phyloP scores from a whole-genome alignment of 1,140 invertebrate species.

The Zaprionus inermis region DNA sequence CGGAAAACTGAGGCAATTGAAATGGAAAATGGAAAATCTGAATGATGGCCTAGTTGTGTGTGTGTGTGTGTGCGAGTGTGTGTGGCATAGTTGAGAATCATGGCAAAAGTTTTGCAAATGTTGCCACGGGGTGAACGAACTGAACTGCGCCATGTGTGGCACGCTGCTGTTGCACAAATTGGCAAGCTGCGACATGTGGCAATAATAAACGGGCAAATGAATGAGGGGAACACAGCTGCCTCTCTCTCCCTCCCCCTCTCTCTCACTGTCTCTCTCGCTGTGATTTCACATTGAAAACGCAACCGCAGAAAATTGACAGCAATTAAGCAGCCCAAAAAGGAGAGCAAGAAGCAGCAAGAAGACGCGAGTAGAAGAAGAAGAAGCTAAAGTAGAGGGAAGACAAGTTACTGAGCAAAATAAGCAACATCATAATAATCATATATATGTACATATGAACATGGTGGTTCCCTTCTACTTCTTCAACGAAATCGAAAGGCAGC shows the following conservation, averaged over 20 bases:
- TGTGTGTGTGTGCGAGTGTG: conserved; percentile 8
- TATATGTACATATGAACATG: background rate
- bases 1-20: conserved; percentile 50
- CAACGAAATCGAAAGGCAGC: conserved; percentile 46
- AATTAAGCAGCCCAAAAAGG: conserved; percentile 16
- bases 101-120: conserved; percentile 10
- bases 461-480: background rate
- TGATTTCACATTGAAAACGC: conserved; percentile 41
- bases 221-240: conserved; percentile 40
- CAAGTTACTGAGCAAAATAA: conserved; percentile 1
- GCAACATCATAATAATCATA: background rate
- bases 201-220: conserved; percentile 44
- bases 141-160: conserved; percentile 6
- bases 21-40: conserved; percentile 53
- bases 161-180: conserved; percentile 28
- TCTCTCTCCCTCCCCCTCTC: background rate
- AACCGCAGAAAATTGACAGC: conserved; percentile 21
- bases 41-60: conserved; percentile 40
- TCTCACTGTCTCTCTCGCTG: background rate
- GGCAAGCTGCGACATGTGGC: conserved; percentile 49
- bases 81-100: conserved; percentile 7
- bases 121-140: conserved; percentile 1
- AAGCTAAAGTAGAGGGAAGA: background rate
- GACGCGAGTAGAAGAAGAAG: background rate
- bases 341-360: background rate